Conservation (phyloP, 92 coral and sea anemone genomes). For the Hydrozoanthus gracilis region DNA sequence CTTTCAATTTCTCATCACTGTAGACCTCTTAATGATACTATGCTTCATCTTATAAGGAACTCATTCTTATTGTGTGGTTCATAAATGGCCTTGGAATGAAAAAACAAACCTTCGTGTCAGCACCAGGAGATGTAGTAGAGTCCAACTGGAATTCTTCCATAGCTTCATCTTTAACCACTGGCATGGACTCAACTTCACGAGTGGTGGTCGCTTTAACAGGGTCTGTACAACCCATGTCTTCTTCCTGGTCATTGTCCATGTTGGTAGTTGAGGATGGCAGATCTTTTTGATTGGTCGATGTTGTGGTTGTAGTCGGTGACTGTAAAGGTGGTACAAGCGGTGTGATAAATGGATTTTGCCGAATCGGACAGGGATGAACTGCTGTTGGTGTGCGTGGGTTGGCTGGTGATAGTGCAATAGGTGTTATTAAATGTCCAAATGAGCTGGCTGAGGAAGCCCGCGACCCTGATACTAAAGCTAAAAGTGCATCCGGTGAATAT, state of each 20-base stretch:
- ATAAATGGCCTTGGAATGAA: background rate
- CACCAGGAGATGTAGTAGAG: conserved; percentile 88
- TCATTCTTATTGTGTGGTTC: conserved; percentile 1
- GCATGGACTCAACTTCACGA: conserved; percentile 44
- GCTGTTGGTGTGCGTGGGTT: conserved; percentile 60
- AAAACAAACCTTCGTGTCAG: conserved; percentile 69
- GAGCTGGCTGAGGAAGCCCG: conserved; percentile 96
- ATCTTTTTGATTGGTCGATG: conserved; percentile 70
- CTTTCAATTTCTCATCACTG: no score
- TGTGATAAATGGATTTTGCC: conserved; percentile 74
- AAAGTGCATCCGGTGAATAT: conserved; percentile 94
- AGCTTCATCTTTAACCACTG: conserved; percentile 71
- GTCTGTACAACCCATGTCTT: conserved; percentile 70
- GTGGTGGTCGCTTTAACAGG: conserved; percentile 58
- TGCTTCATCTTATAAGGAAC: background rate
- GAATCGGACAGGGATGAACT: conserved; percentile 44
- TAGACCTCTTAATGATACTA: background rate
- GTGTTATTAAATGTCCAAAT: conserved; percentile 92
- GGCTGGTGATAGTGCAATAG: conserved; percentile 72
- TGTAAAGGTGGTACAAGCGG: conserved; percentile 83
- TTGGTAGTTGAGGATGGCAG: conserved; percentile 84
- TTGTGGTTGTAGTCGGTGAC: conserved; percentile 57
- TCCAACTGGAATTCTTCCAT: conserved; percentile 79
- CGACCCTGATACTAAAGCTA: conserved; percentile 84
- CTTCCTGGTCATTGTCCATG: conserved; percentile 69